phyloP scores from a whole-genome alignment of 2,888 invertebrate genomes.

The Myathropa florea region DNA sequence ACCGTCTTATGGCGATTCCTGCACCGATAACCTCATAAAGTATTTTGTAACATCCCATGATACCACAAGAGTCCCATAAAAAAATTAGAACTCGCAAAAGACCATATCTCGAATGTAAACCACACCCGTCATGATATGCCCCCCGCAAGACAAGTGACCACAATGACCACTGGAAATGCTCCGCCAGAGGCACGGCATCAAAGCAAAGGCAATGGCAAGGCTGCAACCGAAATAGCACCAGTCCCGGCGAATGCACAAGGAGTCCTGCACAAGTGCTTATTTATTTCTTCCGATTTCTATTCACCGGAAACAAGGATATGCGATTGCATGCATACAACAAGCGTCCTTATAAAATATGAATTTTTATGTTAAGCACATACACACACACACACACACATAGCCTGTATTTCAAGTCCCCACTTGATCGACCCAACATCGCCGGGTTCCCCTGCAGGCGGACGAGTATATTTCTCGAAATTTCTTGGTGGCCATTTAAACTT shows the following conservation, averaged over 20 bases:
- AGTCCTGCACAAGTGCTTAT: conserved; percentile 58
- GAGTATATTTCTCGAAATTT: conserved; percentile 52
- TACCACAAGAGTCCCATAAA: conserved; percentile 11
- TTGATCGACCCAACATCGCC: conserved; percentile 26
- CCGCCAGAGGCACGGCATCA: background rate
- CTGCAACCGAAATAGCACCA: background rate
- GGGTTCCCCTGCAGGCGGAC: conserved; percentile 15
- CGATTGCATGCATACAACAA: conserved; percentile 67
- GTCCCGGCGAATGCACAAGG: background rate
- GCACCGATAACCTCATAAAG: conserved; percentile 56
- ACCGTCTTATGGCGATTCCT: conserved; percentile 33
- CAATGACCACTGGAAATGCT: background rate
- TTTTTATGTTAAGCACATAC: conserved; percentile 60
- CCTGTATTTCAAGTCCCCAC: conserved; percentile 41
- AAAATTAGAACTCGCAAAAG: background rate
- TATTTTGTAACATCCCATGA: conserved; percentile 51
- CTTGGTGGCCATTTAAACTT: conserved; percentile 47
- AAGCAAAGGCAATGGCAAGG: background rate
- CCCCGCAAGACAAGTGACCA: background rate
- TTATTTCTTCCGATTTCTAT: conserved; percentile 69
- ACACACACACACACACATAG: conserved; percentile 17
- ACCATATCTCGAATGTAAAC: background rate
- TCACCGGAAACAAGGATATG: conserved; percentile 69
- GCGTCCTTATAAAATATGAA: conserved; percentile 66
- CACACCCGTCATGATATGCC: background rate